Evolutionary conservation across 2,797 vertebrate genomes (phyloP), one percentile per base, ranked within the genome.

Genomic region (Sebastes matsubarae): DNA sequence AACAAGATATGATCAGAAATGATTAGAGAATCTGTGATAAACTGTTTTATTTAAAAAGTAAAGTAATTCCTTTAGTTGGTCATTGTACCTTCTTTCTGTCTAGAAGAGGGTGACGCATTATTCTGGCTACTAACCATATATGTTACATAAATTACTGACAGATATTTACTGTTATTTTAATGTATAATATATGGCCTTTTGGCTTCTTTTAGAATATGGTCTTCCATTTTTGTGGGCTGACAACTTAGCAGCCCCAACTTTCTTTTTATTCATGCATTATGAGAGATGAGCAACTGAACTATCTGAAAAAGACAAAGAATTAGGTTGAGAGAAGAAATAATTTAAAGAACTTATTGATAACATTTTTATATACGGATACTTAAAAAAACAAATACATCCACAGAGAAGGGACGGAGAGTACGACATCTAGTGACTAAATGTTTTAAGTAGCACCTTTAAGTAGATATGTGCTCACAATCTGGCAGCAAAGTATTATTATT

Each of bases 381-480:
- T 46, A 7, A 46, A 46, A 7, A 36, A 38, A 38, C 36, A 38
- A 38, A 36, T 36, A 36, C 34, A 36, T 36, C 34, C 34, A 12
- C 34, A 36, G 34, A 36, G 36, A 42, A 2, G 13, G 38, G 13
- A 38, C 2, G 0, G 42, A 46, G 42, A 46, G 42, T 18, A 18
- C 1, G 42, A 46, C 16, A 46, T 18, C 16, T 46, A 46, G 16
- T 18, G 16, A 18, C 6, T 46, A 46, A 46, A 46, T 46, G 42
- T 46, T 46, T 0, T 46, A 0, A 46, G 0, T 46, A 16, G 38
- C 6, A 42, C 38, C 38, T 8, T 52, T 7, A 22, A 52, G 20
- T 34, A 16, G 3, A 32, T 20, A 22, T 50, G 27, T 11, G 7
- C 25, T 16, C 27, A 58, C 24, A 65, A 29, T 7, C 24, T 60